These are phyloP conservation scores for Apodemia zela DNA, from an alignment of 2,888 invertebrate genomes.

Conservation along the genomic window DNA sequence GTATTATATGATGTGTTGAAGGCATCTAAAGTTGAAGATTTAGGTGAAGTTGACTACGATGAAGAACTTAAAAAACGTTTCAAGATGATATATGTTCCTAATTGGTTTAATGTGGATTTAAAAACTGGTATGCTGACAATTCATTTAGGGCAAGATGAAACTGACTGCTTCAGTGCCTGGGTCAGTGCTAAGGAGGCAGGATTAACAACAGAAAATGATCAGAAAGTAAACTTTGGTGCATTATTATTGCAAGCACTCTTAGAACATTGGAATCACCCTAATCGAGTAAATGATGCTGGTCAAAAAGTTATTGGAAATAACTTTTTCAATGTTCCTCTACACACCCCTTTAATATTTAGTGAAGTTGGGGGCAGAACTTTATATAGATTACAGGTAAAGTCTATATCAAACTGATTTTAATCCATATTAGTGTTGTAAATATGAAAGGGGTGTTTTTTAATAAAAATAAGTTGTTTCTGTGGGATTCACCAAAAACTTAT, in stretches of 20 bases:
- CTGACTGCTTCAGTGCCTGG: constrained; percentile 99
- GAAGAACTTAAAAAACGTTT: constrained; percentile 94
- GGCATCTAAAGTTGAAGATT: constrained; percentile 92
- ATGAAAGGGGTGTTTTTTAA: too few relatives aligned
- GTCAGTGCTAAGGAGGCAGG: constrained; percentile 98
- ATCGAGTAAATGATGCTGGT: constrained; percentile 83
- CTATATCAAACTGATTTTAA: too few relatives aligned
- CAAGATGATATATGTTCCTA: constrained; percentile 97
- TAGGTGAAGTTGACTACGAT: constrained; percentile 95
- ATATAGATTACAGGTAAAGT: constrained; percentile 83
- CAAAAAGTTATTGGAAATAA: constrained; percentile 87
- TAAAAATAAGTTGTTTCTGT: too few relatives aligned
- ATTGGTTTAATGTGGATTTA: constrained; percentile 99
- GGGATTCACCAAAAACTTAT: too few relatives aligned
- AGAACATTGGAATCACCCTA: constrained; percentile 94
- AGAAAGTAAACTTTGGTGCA: constrained; percentile 97
- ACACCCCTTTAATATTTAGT: constrained; percentile 98
- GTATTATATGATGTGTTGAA: constrained; percentile 96
- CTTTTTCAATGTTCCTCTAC: constrained; percentile 94
- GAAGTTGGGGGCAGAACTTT: constrained; percentile 97
- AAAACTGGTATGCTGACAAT: constrained; percentile 99
- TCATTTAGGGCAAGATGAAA: constrained; percentile 97
- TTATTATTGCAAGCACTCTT: constrained; percentile 95
- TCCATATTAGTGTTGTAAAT: too few relatives aligned
- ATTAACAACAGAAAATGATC: constrained; percentile 88